Evolutionary conservation across 2,797 vertebrate species (phyloP).

Genomic region (Gymnodraco acuticeps): DNA sequence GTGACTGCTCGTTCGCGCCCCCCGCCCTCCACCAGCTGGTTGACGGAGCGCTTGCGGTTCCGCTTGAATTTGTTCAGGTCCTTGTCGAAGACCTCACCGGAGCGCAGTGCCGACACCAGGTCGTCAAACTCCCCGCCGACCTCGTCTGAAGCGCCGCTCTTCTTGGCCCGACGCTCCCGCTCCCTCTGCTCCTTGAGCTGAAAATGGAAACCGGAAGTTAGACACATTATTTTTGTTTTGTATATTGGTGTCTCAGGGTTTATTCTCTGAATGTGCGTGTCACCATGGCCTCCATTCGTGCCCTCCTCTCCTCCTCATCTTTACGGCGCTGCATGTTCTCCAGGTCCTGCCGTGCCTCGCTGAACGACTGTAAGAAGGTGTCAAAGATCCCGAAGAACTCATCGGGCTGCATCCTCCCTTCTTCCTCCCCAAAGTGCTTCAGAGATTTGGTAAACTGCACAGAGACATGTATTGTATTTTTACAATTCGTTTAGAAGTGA

Average conservation of each 20-base stretch:
- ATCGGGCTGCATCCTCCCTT: slow-evolving; percentile 95
- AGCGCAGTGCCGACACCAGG: slow-evolving; percentile 94
- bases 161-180: slow-evolving; percentile 91
- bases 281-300: slow-evolving; percentile 97
- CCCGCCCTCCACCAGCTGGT: slow-evolving; percentile 89
- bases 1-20: slow-evolving; percentile 92
- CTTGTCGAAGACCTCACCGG: slow-evolving; percentile 98
- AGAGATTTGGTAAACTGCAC: slow-evolving; percentile 92
- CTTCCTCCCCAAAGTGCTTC: slow-evolving; percentile 94
- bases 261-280: slow-evolving; percentile 49
- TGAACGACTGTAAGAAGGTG: slow-evolving; percentile 95
- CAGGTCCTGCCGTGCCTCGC: slow-evolving; percentile 94
- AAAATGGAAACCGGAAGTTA: slow-evolving; percentile 19
- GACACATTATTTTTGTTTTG: too few relatives aligned
- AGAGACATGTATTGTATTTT: background rate
- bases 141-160: slow-evolving; percentile 90
- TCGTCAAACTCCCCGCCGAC: slow-evolving; percentile 97
- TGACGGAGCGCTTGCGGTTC: slow-evolving; percentile 93
- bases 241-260: background rate
- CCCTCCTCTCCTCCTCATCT: slow-evolving; percentile 96
- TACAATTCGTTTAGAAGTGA: background rate
- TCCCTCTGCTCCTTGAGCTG: slow-evolving; percentile 97
- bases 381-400: slow-evolving; percentile 99
- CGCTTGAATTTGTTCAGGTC: slow-evolving; percentile 98
- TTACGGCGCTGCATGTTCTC: slow-evolving; percentile 96